These are phyloP conservation scores for Leuciscus waleckii DNA, from an alignment of 2,797 vertebrate genomes.

Conservation along the genomic window DNA sequence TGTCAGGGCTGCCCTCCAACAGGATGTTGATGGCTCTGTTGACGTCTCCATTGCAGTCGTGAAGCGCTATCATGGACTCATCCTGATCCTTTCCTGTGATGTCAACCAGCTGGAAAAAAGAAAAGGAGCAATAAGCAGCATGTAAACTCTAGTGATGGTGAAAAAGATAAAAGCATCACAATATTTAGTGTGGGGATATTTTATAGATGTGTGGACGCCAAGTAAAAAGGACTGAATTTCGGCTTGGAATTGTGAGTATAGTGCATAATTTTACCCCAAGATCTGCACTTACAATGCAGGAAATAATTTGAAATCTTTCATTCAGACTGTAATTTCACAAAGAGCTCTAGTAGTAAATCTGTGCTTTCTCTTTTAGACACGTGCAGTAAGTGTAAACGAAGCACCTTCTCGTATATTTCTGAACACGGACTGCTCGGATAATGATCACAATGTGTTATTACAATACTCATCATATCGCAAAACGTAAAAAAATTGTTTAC, in stretches of 20 bases:
- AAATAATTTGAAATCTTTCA: not conserved
- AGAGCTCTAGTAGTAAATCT: not conserved
- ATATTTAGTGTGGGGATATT: not conserved
- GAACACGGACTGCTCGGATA: too few relatives aligned
- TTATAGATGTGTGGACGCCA: not conserved
- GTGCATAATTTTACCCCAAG: not conserved
- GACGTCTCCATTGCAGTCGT: conserved; percentile 97
- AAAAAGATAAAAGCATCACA: not conserved
- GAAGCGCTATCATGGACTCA: conserved; percentile 98
- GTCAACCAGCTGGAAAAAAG: conserved; percentile 89
- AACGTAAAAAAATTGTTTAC: too few relatives aligned
- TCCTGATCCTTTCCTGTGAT: conserved; percentile 99
- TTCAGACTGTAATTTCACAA: not conserved
- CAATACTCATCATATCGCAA: too few relatives aligned
- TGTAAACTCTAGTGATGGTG: not conserved
- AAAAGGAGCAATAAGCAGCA: conserved; percentile 1
- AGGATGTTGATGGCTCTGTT: conserved; percentile 99
- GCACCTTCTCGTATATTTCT: not conserved
- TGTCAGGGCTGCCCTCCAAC: conserved; percentile 97
- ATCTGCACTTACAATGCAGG: not conserved
- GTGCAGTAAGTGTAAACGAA: not conserved
- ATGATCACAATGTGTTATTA: too few relatives aligned
- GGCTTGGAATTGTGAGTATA: not conserved
- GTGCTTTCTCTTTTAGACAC: not conserved
- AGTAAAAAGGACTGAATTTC: not conserved